Conservation (phyloP, 2,797 vertebrate species). For the Muscicapa striata region DNA sequence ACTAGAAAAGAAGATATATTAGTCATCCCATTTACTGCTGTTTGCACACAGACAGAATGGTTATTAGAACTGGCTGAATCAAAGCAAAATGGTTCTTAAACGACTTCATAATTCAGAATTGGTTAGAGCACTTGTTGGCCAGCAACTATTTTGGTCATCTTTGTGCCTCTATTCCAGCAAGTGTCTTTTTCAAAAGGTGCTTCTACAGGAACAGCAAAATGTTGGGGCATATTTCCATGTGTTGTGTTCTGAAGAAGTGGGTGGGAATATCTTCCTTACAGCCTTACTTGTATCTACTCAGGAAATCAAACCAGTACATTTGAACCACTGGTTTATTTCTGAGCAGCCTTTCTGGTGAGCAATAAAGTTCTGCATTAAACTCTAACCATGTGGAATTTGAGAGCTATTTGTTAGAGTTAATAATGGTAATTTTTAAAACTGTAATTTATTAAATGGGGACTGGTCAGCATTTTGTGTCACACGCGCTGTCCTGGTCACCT, state of each 20-base stretch:
- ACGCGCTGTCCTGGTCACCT: fast-evolving
- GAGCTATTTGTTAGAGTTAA: not conserved
- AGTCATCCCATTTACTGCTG: not conserved
- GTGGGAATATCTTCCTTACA: not conserved
- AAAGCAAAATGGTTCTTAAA: not conserved
- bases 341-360: not conserved
- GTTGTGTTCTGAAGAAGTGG: not conserved
- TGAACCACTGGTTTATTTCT: not conserved
- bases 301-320: not conserved
- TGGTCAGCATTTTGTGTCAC: not conserved
- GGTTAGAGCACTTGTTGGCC: not conserved
- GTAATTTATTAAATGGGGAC: not conserved
- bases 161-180: not conserved
- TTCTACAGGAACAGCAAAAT: not conserved
- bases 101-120: not conserved
- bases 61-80: not conserved
- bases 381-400: not conserved
- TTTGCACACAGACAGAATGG: not conserved
- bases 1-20: not conserved
- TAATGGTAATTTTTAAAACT: not conserved
- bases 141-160: not conserved
- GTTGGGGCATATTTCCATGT: fast-evolving
- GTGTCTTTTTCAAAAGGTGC: not conserved
- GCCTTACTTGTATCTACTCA: not conserved
- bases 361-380: not conserved